Base-by-base conservation (phyloP, 2,797 vertebrate species). In the Lagocephalus sceleratus region DNA sequence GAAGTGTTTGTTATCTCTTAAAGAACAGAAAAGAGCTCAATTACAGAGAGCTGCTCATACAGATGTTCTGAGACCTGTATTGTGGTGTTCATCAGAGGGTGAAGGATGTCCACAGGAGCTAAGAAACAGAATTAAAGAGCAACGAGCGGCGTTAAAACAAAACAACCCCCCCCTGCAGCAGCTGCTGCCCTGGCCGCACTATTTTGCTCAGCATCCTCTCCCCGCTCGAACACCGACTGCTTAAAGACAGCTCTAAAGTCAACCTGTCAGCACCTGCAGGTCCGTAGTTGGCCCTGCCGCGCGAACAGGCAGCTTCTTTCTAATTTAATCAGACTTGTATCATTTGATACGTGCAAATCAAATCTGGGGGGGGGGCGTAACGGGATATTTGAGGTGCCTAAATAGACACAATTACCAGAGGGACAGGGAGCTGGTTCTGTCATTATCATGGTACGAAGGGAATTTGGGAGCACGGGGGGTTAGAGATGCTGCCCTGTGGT, bases 231-330 rank as follows among this genome's bases (percentile, higher is more conserved):
- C 14, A 1, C 41, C 1, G 32, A 59, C 49, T 65, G 40, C 44
- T 42, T 44, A 62, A 20, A 44, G 25, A 52, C 65, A 54, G 75
- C 63, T 47, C 32, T 54, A 42, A 25, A 47, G 32, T 35, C 14
- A 40, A 43, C 68, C 43, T 43, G 58, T 14, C 51, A 53, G 44
- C 22, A 49, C 59, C 44, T 54, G 47, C 57, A 65, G 40, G 41
- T 50, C 80, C 77, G 66, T 82, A 78, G 82, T 79, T 79, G 67
- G 79, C 38, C 4, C 43, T 55, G 44, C 26, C 20, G 51, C 2
- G n/a, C 39, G n/a, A 1, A 47, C 47, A 45, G 56, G 12, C 40
- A 45, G 51, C 46, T 26, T 29, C 3, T 22, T 44, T 41, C 54
- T 64, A 68, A 63, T 63, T 63, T 22, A 9, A 73, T 57, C 3